Evolutionary conservation across 2,888 invertebrate genomes (phyloP), one percentile per base, ranked within the genome.

Genomic region (Drosophila mimica): DNA sequence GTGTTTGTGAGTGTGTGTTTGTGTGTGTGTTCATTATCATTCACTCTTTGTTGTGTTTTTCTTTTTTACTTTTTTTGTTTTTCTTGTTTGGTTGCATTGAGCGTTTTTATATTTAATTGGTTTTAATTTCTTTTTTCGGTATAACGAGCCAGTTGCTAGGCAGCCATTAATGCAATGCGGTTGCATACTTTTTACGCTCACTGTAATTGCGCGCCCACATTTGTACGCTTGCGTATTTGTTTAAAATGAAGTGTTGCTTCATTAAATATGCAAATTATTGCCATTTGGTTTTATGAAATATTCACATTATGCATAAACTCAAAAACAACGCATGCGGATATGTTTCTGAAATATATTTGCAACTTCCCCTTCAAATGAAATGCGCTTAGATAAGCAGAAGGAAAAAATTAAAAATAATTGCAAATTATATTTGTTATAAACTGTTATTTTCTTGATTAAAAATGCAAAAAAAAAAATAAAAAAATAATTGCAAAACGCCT

Each of bases 221-320:
- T 38, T 25, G 25, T 67, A 40, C 25, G 31, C 20, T 58, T 52
- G 62, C 34, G 49, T 28, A 40, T 73, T 72, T 60, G 53, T 70
- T 71, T 73, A 46, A 73, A 81, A 79, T 89, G 74, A 82, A 81
- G 85, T 82, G 82, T 77, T 82, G 89, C 82, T 77, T 88, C 85
- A 85, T 85, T 85, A 89, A 80, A 69, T 82, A 85, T 85, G 90
- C 74, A 89, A 89, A 89, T 80, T 68, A 82, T 77, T 76, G 70
- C 66, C 58, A 84, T 89, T 89, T 71, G 70, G 56, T 61, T 71
- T 63, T 68, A 82, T 85, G 82, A 74, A 88, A 80, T 84, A 89
- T 85, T 74, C 69, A 84, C 77, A 62, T 36, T 53, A 48, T 59
- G 48, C 38, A 40, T 17, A 13, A 15, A 31, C 34, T 49, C 25